These are phyloP conservation scores for Akabosia matsudoensis DNA, from an alignment of 1,140 invertebrate species.

Conservation along the genomic window DNA sequence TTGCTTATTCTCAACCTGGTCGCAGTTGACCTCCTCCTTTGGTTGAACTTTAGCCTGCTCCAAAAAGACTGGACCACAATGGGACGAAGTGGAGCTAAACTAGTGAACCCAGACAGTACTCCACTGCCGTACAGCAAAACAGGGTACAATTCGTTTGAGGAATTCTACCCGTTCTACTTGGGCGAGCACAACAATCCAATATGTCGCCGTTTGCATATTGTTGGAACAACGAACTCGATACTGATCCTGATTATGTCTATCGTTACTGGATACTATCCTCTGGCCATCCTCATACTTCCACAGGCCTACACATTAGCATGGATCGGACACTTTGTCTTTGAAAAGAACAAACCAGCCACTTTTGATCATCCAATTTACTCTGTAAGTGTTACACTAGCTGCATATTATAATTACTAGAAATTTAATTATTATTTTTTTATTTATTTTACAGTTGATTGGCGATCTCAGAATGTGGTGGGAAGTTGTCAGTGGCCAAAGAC, in stretches of 20 bases:
- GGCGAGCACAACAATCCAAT: slow-evolving; percentile 43
- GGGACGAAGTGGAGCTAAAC: neutral
- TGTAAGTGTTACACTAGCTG: slow-evolving; percentile 11
- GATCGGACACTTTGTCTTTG: slow-evolving; percentile 46
- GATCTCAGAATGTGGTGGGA: slow-evolving; percentile 42
- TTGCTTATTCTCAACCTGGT: neutral
- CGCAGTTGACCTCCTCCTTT: neutral
- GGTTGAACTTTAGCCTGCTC: neutral
- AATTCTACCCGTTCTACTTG: slow-evolving; percentile 46
- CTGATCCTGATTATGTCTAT: neutral
- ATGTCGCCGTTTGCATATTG: slow-evolving; percentile 43
- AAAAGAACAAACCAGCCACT: slow-evolving; percentile 47
- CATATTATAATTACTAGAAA: slow-evolving; percentile 5
- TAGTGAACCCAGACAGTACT: slow-evolving; percentile 44
- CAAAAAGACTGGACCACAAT: neutral
- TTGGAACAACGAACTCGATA: slow-evolving; percentile 34
- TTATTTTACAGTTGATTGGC: slow-evolving; percentile 39
- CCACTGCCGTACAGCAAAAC: slow-evolving; percentile 30
- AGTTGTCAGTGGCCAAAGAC: slow-evolving; percentile 30
- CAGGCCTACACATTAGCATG: slow-evolving; percentile 45
- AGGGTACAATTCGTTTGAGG: slow-evolving; percentile 40
- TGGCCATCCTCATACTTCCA: slow-evolving; percentile 18
- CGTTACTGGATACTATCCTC: slow-evolving; percentile 19
- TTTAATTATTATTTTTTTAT: slow-evolving; percentile 11
- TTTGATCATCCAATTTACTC: slow-evolving; percentile 47